These are phyloP conservation scores for Argyrosomus japonicus DNA, from an alignment of 2,113 vertebrate species.

Conservation along the genomic window DNA sequence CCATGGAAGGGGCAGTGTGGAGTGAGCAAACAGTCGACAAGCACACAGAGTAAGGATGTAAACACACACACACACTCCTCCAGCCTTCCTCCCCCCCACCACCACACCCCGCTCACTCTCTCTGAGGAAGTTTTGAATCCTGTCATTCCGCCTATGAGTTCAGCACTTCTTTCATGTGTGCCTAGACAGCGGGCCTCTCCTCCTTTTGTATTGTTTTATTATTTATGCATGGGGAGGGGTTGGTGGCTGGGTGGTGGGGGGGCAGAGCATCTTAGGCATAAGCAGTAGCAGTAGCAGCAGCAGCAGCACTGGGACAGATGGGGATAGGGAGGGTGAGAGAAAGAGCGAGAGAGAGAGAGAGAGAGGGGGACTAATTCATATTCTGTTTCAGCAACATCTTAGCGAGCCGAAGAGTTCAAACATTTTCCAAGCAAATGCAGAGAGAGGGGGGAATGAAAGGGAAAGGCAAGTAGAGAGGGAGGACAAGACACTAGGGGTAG, in stretches of 20 bases:
- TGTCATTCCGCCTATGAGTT: constrained; percentile 73
- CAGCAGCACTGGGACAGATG: constrained; percentile 79
- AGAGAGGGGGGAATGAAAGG: constrained; percentile 57
- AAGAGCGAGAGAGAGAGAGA: constrained; percentile 25
- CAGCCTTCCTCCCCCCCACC: background rate
- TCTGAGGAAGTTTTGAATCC: constrained; percentile 77
- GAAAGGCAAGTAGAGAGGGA: constrained; percentile 67
- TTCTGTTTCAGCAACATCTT: constrained; percentile 84
- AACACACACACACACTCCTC: constrained; percentile 14
- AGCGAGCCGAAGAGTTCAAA: constrained; percentile 81
- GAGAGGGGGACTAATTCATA: constrained; percentile 76
- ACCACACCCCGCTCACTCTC: constrained; percentile 34
- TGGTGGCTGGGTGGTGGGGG: constrained; percentile 24
- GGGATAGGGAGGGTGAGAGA: constrained; percentile 31
- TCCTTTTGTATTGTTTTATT: constrained; percentile 87
- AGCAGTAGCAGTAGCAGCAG: constrained; percentile 69
- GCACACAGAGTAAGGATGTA: background rate
- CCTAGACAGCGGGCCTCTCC: constrained; percentile 73
- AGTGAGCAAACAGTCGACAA: background rate
- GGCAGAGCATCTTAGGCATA: constrained; percentile 69
- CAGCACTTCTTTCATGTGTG: constrained; percentile 80
- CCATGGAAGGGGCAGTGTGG: background rate
- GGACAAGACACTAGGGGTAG: constrained; percentile 74
- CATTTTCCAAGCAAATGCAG: constrained; percentile 77
- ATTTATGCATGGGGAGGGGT: constrained; percentile 80